phyloP scores from a whole-genome alignment of 1,140 invertebrate species.

The Druon quercuslanigerum region DNA sequence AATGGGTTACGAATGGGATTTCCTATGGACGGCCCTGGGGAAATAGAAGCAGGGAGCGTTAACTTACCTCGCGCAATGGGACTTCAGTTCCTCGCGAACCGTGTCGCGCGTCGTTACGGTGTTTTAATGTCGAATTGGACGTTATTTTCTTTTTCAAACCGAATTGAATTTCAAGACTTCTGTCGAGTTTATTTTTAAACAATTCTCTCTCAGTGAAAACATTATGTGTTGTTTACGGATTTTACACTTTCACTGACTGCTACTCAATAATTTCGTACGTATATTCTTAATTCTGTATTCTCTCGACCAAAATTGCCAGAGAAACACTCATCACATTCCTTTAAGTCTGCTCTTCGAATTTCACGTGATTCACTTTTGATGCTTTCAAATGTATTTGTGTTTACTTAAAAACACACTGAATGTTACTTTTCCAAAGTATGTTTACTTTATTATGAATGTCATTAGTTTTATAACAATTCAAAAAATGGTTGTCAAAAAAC shows the following conservation, averaged over 20 bases:
- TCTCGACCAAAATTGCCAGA: not conserved
- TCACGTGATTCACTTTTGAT: conserved; percentile 19
- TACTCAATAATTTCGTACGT: not conserved
- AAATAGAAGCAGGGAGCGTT: conserved; percentile 17
- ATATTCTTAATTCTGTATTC: not conserved
- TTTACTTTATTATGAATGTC: not conserved
- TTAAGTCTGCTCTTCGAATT: conserved; percentile 21
- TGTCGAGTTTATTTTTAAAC: not conserved
- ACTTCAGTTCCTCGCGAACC: conserved; percentile 30
- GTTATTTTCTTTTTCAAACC: conserved; percentile 7
- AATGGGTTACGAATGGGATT: not conserved
- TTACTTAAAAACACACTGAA: not conserved
- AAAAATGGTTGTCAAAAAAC: not conserved
- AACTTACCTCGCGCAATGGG: conserved; percentile 28
- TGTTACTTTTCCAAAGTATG: not conserved
- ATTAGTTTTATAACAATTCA: not conserved
- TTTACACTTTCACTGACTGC: not conserved
- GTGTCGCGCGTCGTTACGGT: conserved; percentile 5
- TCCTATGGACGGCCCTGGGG: conserved; percentile 19
- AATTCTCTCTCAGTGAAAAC: not conserved
- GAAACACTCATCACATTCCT: conserved; percentile 25
- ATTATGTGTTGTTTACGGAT: not conserved
- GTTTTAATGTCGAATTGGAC: not conserved
- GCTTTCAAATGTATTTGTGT: not conserved
- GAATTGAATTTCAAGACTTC: not conserved